These are phyloP conservation scores for Acridotheres tristis DNA, from an alignment of 2,797 vertebrate species.

Conservation along the genomic window DNA sequence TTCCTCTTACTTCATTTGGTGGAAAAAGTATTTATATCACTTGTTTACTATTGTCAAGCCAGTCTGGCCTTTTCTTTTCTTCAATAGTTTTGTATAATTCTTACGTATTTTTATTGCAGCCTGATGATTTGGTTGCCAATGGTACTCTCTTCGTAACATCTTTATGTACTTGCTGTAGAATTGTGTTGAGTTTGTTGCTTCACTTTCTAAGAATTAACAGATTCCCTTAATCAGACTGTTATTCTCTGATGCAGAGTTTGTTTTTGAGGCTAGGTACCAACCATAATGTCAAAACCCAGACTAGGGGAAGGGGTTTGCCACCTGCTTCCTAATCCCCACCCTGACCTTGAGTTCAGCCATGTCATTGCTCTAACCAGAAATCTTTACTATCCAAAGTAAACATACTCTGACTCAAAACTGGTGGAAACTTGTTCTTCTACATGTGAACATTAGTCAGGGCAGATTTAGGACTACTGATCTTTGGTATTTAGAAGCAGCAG, in stretches of 20 bases:
- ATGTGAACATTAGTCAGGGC: not conserved
- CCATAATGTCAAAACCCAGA: not conserved
- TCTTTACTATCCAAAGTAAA: not conserved
- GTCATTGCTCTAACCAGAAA: not conserved
- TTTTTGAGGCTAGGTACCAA: not conserved
- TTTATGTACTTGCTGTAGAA: not conserved
- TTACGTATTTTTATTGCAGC: not conserved
- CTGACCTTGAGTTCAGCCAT: not conserved
- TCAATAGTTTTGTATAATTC: not conserved
- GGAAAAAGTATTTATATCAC: not conserved
- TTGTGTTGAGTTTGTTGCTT: not conserved
- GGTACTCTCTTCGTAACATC: not conserved
- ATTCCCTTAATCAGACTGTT: not conserved
- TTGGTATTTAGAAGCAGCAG: not conserved
- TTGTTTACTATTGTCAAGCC: not conserved
- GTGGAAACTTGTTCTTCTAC: not conserved
- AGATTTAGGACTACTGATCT: not conserved
- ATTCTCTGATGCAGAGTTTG: not conserved
- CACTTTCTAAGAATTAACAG: not conserved
- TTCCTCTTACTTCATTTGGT: not conserved
- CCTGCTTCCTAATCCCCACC: not conserved
- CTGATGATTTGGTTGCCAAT: not conserved
- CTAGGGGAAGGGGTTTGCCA: not conserved
- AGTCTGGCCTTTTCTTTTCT: not conserved
- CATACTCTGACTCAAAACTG: not conserved